Evolutionary conservation across 2,888 invertebrate genomes (phyloP), one percentile per base, ranked within the genome.

Genomic region (Griposia aprilina): DNA sequence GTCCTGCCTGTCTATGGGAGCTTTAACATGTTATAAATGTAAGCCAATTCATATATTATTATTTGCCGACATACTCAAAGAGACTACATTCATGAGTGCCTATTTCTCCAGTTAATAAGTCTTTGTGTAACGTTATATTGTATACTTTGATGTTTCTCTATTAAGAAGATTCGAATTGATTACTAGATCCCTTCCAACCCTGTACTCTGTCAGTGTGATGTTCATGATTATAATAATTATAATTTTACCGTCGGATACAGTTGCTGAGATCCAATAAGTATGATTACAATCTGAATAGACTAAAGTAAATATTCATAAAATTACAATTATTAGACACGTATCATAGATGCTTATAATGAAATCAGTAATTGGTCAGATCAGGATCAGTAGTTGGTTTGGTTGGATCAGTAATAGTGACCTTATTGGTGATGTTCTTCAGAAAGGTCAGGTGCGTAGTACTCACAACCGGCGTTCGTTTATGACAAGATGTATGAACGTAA

Each of bases 101-200:
- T 26, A 59, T 23, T 60, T 15, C 20, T 26, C 26, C 41, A 17
- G 2, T 50, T 59, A 48, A 59, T 52, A 26, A 13, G 8, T 41
- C 23, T 57, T 74, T 68, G 80, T 68, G 30, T 68, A 68, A 60
- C 17, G 15, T 17, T 50, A 74, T 17, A 17, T 15, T 52, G 4
- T n/a, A 36, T 17, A 15, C 63, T 78, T 79, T 73, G 73, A 80
- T 74, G 41, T 79, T 45, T 45, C 26, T 52, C 30, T 52, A 76
- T 41, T 59, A 23, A 1, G 15, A 60, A 36, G 11, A 57, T 20
- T n/a, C 4, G 11, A 45, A 71, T 57, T 57, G 17, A 71, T 71
- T 13, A 71, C 59, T 45, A 65, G 50, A 13, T 79, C 11, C n/a
- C 48, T 45, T 26, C 6, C 59, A n/a, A 52, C 7, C 20, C 3